Evolutionary conservation across 2,888 invertebrate species (phyloP).

Genomic region (Zele albiditarsus): DNA sequence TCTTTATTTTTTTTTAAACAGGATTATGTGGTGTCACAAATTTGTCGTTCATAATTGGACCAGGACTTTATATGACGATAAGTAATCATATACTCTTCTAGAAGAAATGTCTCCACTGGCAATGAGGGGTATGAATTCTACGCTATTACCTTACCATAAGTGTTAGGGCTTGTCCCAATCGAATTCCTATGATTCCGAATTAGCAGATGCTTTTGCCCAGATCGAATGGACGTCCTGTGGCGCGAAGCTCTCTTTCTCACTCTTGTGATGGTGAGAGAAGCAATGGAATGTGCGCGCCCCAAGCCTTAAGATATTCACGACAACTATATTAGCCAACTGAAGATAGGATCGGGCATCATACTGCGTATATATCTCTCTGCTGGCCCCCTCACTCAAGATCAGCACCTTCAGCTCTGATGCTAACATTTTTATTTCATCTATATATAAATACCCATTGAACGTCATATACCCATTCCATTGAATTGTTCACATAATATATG

Average conservation of each 20-base stretch:
- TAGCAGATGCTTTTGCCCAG: constrained; percentile 72
- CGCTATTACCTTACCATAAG: constrained; percentile 15
- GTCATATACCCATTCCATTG: background rate
- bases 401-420: constrained; percentile 25
- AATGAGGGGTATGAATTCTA: background rate
- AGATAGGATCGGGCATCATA: constrained; percentile 71
- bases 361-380: constrained; percentile 58
- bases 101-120: too few species aligned
- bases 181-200: constrained; percentile 73
- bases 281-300: constrained; percentile 66
- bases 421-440: constrained; percentile 25
- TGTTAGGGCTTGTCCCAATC: constrained; percentile 58
- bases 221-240: constrained; percentile 71
- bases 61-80: background rate
- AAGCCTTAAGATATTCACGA: constrained; percentile 71
- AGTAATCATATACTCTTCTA: background rate
- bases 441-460: background rate
- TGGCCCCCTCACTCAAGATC: constrained; percentile 43
- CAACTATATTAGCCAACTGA: constrained; percentile 71
- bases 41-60: constrained; percentile 4
- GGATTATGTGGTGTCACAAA: constrained; percentile 12
- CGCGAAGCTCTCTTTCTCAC: constrained; percentile 57
- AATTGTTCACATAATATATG: constrained; percentile 7
- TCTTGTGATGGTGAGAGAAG: constrained; percentile 44
- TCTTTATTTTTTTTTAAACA: constrained; percentile 28